phyloP scores from a whole-genome alignment of 2,888 invertebrate genomes.

The Eupsilia transversa region DNA sequence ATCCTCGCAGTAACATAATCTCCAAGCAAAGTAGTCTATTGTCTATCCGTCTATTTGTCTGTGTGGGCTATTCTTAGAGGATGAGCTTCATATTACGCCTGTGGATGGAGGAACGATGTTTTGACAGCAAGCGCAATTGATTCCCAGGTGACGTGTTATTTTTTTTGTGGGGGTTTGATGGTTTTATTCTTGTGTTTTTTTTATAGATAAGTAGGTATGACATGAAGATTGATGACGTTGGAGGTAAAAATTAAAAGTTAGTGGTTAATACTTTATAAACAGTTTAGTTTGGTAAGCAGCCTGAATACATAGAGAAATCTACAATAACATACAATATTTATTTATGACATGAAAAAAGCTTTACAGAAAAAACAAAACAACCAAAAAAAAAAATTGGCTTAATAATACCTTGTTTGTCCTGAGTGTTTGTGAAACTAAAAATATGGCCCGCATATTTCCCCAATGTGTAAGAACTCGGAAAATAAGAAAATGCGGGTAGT shows the following conservation, averaged over 20 bases:
- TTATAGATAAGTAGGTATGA: no score
- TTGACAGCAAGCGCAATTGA: slow-evolving; percentile 32
- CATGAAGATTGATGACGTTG: background rate
- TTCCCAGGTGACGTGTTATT: slow-evolving; percentile 17
- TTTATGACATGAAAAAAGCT: background rate
- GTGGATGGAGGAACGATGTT: slow-evolving; percentile 25
- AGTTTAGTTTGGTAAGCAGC: background rate
- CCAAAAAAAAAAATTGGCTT: slow-evolving; percentile 27
- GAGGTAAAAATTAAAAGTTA: background rate
- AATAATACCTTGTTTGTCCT: slow-evolving; percentile 53
- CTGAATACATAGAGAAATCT: background rate
- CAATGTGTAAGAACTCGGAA: slow-evolving; percentile 43
- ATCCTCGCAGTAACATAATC: slow-evolving; percentile 45
- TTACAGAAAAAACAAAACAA: no score
- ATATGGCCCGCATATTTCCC: slow-evolving; percentile 50
- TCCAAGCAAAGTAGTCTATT: slow-evolving; percentile 54
- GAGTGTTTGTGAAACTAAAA: slow-evolving; percentile 51
- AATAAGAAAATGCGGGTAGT: slow-evolving; percentile 54
- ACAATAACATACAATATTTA: background rate
- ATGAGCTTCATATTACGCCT: slow-evolving; percentile 40
- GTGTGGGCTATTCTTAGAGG: slow-evolving; percentile 35
- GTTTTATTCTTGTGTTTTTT: slow-evolving; percentile 1
- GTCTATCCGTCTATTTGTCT: slow-evolving; percentile 58
- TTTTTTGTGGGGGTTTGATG: background rate
- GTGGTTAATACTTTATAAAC: background rate